Evolutionary conservation across 1,140 invertebrate species (phyloP).

Genomic region (Lerema accius): DNA sequence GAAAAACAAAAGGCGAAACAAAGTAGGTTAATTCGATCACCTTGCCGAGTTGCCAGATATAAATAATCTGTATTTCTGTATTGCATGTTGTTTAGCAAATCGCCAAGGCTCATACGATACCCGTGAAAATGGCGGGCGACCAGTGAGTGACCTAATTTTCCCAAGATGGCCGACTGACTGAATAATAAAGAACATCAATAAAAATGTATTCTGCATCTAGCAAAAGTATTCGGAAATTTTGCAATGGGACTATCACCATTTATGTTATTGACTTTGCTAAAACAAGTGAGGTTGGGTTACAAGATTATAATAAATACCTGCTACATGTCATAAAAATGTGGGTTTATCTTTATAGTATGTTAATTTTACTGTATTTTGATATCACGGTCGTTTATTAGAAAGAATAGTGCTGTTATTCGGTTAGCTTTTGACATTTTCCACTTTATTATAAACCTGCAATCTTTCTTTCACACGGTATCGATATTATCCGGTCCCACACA

Average conservation of each 20-base stretch:
- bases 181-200: slow-evolving; percentile 3
- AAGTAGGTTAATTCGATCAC: slow-evolving; percentile 22
- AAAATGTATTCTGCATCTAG: too few species aligned
- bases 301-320: not conserved
- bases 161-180: slow-evolving; percentile 17
- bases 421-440: too few species aligned
- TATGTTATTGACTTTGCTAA: too few species aligned
- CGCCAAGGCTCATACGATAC: slow-evolving; percentile 24
- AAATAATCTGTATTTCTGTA: slow-evolving; percentile 20
- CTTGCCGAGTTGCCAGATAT: slow-evolving; percentile 18
- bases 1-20: slow-evolving; percentile 11
- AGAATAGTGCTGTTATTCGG: too few species aligned
- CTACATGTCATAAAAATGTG: not conserved
- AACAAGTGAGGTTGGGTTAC: too few species aligned
- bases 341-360: too few species aligned
- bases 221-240: too few species aligned
- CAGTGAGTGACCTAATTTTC: slow-evolving; percentile 31
- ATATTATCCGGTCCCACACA: not conserved
- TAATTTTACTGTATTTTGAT: too few species aligned
- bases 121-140: slow-evolving; percentile 23
- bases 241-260: too few species aligned
- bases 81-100: slow-evolving; percentile 33
- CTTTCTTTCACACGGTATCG: too few species aligned
- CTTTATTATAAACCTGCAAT: too few species aligned
- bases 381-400: too few species aligned